phyloP scores from a whole-genome alignment of 2,797 vertebrate genomes.

The Emys orbicularis region DNA sequence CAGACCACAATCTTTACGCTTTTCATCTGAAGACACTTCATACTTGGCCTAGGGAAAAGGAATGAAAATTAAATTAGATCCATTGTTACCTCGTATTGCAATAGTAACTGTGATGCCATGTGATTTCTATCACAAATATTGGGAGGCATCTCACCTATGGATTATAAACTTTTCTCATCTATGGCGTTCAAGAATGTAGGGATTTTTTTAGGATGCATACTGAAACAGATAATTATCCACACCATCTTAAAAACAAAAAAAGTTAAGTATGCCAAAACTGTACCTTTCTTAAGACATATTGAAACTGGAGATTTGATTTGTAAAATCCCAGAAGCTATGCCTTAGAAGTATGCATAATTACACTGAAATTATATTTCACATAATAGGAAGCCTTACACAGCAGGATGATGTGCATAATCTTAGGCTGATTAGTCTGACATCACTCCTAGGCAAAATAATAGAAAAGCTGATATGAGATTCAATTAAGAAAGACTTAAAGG shows the following conservation, averaged over 20 bases:
- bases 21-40: conserved; percentile 91
- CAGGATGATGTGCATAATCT: neutral
- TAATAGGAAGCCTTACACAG: neutral
- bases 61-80: neutral
- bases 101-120: neutral
- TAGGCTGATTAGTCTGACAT: neutral
- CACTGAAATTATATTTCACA: neutral
- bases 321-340: neutral
- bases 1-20: conserved; percentile 87
- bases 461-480: neutral
- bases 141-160: neutral
- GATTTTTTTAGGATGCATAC: neutral
- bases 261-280: neutral
- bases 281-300: neutral
- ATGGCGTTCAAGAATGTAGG: neutral
- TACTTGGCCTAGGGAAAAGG: conserved; percentile 86
- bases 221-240: neutral
- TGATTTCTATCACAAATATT: neutral
- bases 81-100: neutral
- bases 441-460: neutral
- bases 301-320: neutral
- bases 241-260: neutral
- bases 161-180: neutral
- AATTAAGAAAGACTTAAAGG: neutral
- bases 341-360: neutral